phyloP scores from a whole-genome alignment of 2,797 vertebrate genomes.

The Dryobates pubescens region DNA sequence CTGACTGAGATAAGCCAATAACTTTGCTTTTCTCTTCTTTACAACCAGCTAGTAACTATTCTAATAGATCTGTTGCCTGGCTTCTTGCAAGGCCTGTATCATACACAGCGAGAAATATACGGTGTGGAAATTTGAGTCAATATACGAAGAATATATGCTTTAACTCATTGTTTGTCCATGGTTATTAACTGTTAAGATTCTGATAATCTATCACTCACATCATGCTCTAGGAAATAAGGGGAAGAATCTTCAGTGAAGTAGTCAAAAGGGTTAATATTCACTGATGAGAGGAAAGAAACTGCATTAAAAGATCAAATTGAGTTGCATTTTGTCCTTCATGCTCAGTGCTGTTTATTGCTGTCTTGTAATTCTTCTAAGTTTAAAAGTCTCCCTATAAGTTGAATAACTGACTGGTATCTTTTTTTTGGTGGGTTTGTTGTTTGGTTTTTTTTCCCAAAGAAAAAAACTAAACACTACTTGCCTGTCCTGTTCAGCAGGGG shows the following conservation, averaged over 20 bases:
- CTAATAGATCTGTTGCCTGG: slow-evolving; percentile 55
- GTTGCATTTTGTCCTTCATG: slow-evolving; percentile 50
- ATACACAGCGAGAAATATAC: slow-evolving; percentile 39
- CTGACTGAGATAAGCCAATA: slow-evolving; percentile 53
- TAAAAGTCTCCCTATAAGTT: slow-evolving; percentile 27
- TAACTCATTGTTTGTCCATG: not conserved
- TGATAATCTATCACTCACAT: not conserved
- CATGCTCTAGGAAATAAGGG: not conserved
- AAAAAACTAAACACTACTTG: not conserved
- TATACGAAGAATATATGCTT: slow-evolving; percentile 4
- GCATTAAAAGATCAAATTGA: slow-evolving; percentile 48
- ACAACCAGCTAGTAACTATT: slow-evolving; percentile 39
- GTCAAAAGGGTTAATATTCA: slow-evolving; percentile 47
- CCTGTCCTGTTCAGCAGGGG: slow-evolving; percentile 25
- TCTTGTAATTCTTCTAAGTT: slow-evolving; percentile 49
- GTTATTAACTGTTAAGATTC: slow-evolving; percentile 6
- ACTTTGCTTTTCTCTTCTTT: slow-evolving; percentile 53
- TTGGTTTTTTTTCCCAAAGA: not conserved
- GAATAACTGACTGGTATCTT: not conserved
- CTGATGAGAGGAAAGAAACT: slow-evolving; percentile 15
- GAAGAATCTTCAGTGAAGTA: slow-evolving; percentile 16
- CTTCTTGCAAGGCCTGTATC: slow-evolving; percentile 57
- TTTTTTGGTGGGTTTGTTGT: not conserved
- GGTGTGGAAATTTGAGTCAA: slow-evolving; percentile 23
- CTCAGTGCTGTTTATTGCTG: slow-evolving; percentile 21